Evolutionary conservation across 2,113 vertebrate genomes (phyloP).

Genomic region (Megaptera novaeangliae): DNA sequence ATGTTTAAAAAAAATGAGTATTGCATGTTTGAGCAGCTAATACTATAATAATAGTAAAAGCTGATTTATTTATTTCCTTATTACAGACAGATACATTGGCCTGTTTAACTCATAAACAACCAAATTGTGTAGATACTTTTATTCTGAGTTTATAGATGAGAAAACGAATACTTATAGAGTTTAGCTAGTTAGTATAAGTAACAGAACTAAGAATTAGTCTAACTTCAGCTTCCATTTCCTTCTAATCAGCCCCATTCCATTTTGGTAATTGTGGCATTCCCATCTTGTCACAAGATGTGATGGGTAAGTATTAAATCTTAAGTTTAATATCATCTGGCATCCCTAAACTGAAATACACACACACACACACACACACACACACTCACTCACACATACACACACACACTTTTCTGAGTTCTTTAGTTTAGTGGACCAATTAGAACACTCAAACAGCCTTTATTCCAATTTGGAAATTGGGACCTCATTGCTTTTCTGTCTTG

Average conservation of each 20-base stretch:
- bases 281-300: not conserved
- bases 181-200: not conserved
- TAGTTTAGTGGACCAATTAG: not conserved
- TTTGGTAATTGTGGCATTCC: not conserved
- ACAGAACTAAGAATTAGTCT: not conserved
- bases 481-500: not conserved
- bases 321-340: not conserved
- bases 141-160: not conserved
- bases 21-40: not conserved
- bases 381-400: not conserved
- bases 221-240: not conserved
- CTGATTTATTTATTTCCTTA: not conserved
- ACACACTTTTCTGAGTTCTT: not conserved
- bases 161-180: not conserved
- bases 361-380: not conserved
- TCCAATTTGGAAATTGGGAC: not conserved
- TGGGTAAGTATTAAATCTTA: not conserved
- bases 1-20: not conserved
- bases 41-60: not conserved
- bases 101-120: not conserved
- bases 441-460: not conserved
- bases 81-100: not conserved
- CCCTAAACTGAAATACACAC: not conserved
- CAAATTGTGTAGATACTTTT: not conserved
- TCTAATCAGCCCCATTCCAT: not conserved